A percentile compares a stretch with the other conserved stretches of the same genome.
phyloP scores from a whole-genome alignment of 2,113 vertebrate species.

The Cranoglanis bouderius region DNA sequence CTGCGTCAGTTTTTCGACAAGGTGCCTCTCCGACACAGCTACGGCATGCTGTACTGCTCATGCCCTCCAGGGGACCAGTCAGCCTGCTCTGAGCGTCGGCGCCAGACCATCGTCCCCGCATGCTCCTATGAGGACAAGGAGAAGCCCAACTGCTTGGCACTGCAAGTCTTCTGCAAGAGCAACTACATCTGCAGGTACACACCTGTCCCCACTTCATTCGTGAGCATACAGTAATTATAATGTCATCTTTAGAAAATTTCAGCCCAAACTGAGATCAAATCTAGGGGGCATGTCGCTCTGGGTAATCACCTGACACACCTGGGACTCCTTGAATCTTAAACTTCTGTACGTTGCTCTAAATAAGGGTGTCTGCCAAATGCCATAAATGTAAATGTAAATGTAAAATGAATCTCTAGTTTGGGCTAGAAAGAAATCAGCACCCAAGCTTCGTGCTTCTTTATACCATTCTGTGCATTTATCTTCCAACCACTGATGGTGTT shows the following conservation, averaged over 20 bases:
- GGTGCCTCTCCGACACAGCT: conserved; percentile 96
- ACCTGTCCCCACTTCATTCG: background rate
- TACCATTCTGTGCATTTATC: background rate
- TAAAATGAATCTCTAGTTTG: background rate
- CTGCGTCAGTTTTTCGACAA: conserved; percentile 99
- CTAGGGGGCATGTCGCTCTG: no score
- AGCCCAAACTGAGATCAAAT: no score
- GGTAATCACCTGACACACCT: no score
- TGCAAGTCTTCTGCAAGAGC: conserved; percentile 91
- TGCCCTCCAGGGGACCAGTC: conserved; percentile 80
- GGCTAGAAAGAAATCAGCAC: no score
- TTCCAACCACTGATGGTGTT: background rate
- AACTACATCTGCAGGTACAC: conserved; percentile 98
- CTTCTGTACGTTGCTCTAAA: no score
- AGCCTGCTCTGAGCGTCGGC: conserved; percentile 88
- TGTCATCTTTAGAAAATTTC: no score
- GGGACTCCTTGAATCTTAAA: no score
- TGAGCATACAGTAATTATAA: background rate
- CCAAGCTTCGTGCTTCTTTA: background rate
- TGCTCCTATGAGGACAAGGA: conserved; percentile 97
- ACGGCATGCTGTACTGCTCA: conserved; percentile 97
- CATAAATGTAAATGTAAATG: background rate
- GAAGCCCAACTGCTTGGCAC: conserved; percentile 91
- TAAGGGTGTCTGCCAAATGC: background rate
- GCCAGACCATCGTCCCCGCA: conserved; percentile 94